Base-by-base conservation (phyloP, 1,140 invertebrate species). In the Branchinecta lindahli region DNA sequence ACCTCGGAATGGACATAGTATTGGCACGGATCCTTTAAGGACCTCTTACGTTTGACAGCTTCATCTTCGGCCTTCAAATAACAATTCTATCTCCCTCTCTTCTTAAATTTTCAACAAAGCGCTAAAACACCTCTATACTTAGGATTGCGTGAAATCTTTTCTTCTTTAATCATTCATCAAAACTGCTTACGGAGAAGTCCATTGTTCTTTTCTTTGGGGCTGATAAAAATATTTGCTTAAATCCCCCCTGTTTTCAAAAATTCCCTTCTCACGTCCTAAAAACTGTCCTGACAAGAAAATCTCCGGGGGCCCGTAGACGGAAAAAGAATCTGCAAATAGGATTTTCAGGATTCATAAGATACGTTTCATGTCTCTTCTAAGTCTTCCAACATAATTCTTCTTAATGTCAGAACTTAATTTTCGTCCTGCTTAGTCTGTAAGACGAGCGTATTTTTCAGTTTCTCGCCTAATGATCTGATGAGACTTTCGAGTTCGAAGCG, bases 261-360 rank as follows among this genome's bases (percentile, higher is more conserved):
- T 61, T 61, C 52, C 52, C 12, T 61, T 61, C 18, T 61, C 52
- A 61, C 52, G 12, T 20, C 52, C 18, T 61, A 61, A 61, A 61
- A 61, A 61, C 52, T 61, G 52, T 61, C 52, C 18, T 61, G 52
- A 61, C 52, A 61, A 61, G 52, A 61, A 61, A 61, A 61, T 61
- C 52, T 20, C 18, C 52, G 12, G 52, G 12, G 52, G 18, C 12
- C 18, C 52, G 52, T 61, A 20, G 18, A 20, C 1, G 52, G 52
- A 6, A 61, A 61, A 61, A 61, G 18, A 61, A 15, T 61, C 52
- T 61, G 52, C 52, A 61, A 61, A 61, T 61, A 61, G 52, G 52
- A 61, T 61, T 61, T 61, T 33, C 52, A 12, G 52, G 52, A 61
- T 61, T 61, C 52, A 61, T 20, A 61, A 20, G 52, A 61, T 61